These are phyloP conservation scores for Geophilus truncorum DNA, from an alignment of 2,888 invertebrate species.

Conservation along the genomic window DNA sequence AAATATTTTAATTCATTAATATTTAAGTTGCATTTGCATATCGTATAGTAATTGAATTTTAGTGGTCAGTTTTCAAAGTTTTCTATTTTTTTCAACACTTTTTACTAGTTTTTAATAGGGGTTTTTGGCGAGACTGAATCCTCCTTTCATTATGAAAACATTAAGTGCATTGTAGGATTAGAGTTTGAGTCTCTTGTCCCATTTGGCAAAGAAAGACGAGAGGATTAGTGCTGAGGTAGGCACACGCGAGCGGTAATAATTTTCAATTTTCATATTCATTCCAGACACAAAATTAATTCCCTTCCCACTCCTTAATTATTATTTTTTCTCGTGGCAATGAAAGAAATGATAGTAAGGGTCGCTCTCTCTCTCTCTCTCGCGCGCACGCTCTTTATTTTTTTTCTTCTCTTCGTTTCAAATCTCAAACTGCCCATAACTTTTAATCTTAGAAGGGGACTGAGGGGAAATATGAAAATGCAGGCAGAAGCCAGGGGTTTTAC, in stretches of 20 bases:
- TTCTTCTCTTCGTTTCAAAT: background rate
- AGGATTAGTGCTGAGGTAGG: conserved; percentile 21
- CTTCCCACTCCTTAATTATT: conserved; percentile 21
- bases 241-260: conserved; percentile 21
- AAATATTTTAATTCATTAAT: too few species aligned
- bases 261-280: conserved; percentile 27
- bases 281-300: conserved; percentile 14
- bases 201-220: conserved; percentile 22
- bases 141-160: conserved; percentile 22
- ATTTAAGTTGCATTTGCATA: too few species aligned
- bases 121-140: background rate
- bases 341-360: background rate
- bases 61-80: conserved; percentile 8
- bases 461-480: conserved; percentile 11
- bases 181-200: conserved; percentile 22
- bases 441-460: conserved; percentile 13
- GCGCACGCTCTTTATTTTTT: too few species aligned
- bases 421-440: conserved; percentile 25
- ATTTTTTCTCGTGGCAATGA: conserved; percentile 15
- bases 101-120: background rate
- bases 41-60: too few species aligned
- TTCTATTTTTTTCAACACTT: background rate
- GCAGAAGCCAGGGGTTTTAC: background rate
- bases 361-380: background rate
- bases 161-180: conserved; percentile 27